Base-by-base conservation (phyloP, 1,140 invertebrate species). In the Stratiolaelaps scimitus region DNA sequence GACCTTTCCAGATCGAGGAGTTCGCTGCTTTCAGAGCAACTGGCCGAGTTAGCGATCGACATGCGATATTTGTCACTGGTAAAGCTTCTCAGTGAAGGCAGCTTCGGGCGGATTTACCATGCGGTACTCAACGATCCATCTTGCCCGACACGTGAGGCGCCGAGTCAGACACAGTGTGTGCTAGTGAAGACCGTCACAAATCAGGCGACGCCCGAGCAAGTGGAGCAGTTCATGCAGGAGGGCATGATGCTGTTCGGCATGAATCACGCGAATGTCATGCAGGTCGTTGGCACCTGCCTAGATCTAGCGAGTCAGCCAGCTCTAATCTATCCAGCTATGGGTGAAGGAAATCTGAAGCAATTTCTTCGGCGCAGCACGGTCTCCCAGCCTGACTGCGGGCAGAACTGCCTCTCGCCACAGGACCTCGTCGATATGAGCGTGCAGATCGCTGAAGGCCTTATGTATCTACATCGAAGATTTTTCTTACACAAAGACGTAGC, bases 401-500 rank as follows among this genome's bases (percentile, higher is more conserved):
- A 48, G 44, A 68, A 71, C 43, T 56, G 68, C 29, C 80, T 96
- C 45, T 89, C 88, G 15, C 93, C 91, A 7, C 89, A 93, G 73
- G 90, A 95, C 77, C 83, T 95, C 34, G 90, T 96, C 1, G 86
- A 89, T 75, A 89, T 95, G 85, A 89, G 89, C 43, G 82, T 92
- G 40, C 89, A 94, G 74, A 83, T 90, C 17, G 83, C 87, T 30
- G 84, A 86, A 73, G 92, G 87, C 15, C 80, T 94, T 69, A 83
- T 87, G 69, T 93, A 90, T 77, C 79, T 97, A 67, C 92, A 96
- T 73, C 85, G 87, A 71, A 89, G 89, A 72, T 84, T 88, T 72
- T 83, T 96, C 45, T 80, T 94, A 48, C 92, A 97, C 75, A 87
- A 86, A 75, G 92, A 96, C 74, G 81, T 97, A 67, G 89, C 90